Percentiles rank a stretch among this genome's conserved stretches.
phyloP scores from a whole-genome alignment of 1,140 invertebrate genomes.

The Panagrolaimus sp. region DNA sequence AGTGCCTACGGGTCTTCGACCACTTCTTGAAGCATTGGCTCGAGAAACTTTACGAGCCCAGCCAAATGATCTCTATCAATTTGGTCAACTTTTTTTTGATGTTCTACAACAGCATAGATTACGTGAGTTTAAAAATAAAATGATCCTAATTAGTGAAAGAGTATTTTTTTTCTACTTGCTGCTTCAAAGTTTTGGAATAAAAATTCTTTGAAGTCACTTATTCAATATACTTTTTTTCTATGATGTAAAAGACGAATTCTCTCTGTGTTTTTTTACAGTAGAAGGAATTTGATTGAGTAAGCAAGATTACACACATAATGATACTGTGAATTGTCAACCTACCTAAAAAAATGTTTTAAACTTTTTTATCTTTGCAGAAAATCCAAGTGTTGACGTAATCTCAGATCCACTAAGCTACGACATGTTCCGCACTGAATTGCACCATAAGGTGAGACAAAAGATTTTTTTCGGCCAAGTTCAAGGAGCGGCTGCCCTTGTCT shows the following conservation, averaged over 20 bases:
- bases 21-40: slow-evolving; percentile 40
- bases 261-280: too few species aligned
- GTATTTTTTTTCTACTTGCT: too few species aligned
- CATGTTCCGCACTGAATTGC: slow-evolving; percentile 33
- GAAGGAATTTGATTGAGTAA: too few species aligned
- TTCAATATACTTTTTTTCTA: too few species aligned
- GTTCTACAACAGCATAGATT: slow-evolving; percentile 22
- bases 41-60: slow-evolving; percentile 38
- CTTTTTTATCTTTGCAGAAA: slow-evolving; percentile 28
- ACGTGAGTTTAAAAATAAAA: slow-evolving; percentile 22
- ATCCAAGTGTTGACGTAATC: slow-evolving; percentile 27
- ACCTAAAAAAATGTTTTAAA: not conserved
- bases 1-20: slow-evolving; percentile 33
- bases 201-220: too few species aligned
- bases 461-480: too few species aligned
- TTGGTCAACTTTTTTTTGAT: slow-evolving; percentile 39
- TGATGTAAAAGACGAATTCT: too few species aligned
- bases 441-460: slow-evolving; percentile 30
- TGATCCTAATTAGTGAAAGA: too few species aligned
- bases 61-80: slow-evolving; percentile 32
- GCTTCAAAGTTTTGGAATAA: too few species aligned
- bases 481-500: too few species aligned
- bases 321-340: not conserved
- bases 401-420: slow-evolving; percentile 30
- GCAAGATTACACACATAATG: too few species aligned